Base-by-base conservation (phyloP, 2,888 invertebrate species). In the Arctia plantaginis region DNA sequence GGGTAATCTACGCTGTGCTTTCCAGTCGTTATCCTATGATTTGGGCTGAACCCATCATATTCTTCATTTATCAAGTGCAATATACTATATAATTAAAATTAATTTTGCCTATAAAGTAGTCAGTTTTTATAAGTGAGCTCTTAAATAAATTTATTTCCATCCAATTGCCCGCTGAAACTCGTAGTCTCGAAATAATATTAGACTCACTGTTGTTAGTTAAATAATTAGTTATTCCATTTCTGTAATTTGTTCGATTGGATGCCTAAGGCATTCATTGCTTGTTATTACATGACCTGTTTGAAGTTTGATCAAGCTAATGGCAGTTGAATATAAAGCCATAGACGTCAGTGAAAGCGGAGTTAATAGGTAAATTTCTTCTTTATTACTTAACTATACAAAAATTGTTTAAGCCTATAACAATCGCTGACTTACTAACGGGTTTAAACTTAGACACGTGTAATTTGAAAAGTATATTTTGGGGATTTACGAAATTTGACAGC, bases 171-270 rank as follows among this genome's bases (percentile, higher is more conserved):
- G 30, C 55, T 55, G 13, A 62, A 62, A 62, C 59, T 51, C 8
- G 51, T 23, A 51, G 20, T 51, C 51, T 30, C 13, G 6, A 62
- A 15, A 13, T 30, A 62, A 62, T 30, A 18, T 62, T 62, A 15
- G 18, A 47, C 30, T 30, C 12, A 10, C 20, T 27, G 12, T 69
- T 67, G 71, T 51, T 71, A 74, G 62, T 67, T 64, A 71, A 66
- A 47, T 67, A 73, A 73, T 69, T 64, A 69, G 27, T 55, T 33
- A 70, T 74, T 59, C 59, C 12, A 70, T 74, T 69, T 44, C 44
- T 35, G 23, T 73, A n/a, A 69, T 73, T 41, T 55, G 23, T 51
- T 41, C 30, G 41, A 66, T 41, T n/a, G n/a, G 4, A 59, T 41
- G 62, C 65, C 51, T 47, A 12, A 13, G 66, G 62, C 70, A 18